Evolutionary conservation across 2,888 invertebrate genomes (phyloP), one percentile per base, ranked within the genome.

Genomic region (Arctia plantaginis): DNA sequence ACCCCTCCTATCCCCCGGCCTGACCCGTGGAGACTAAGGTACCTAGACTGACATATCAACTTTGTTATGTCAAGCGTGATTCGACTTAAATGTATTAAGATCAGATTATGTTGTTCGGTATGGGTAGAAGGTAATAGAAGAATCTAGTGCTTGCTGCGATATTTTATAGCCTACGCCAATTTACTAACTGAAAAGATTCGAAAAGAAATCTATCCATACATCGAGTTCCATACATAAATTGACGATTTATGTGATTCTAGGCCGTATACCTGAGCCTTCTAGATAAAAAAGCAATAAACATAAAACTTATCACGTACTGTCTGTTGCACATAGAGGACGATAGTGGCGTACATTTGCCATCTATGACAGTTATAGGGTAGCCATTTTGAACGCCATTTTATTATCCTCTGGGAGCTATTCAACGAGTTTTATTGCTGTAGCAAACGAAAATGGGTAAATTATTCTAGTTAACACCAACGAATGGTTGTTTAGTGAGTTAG

Each of bases 401-500:
- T 86, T 82, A 80, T 83, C 79, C 79, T 73, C 62, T n/a, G 79
- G 75, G 83, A 77, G 76, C 82, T 82, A 82, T 84, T 76, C 75
- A 77, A 69, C 78, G 77, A 75, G 82, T 84, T 88, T 89, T 87
- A 87, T 88, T 82, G 79, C 87, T 82, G 80, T 82, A 81, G 82
- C 86, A 84, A 76, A 79, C 75, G 74, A 79, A 85, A 86, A 85
- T 84, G 84, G 87, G 71, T 59, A 80, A 87, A 88, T 86, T 88
- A 88, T 88, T 85, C 84, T 83, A 82, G 74, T 83, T 80, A 84
- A 79, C 82, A 84, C 81, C 78, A 80, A 71, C 79, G 66, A 83
- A 80, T 82, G 78, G 81, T 77, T 80, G 71, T 81, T 77, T 72
- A 65, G 77, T 73, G 68, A 71, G 68, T 80, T 75, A 73, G 47